These are phyloP conservation scores for Athripsodes cinereus DNA, from an alignment of 2,888 invertebrate genomes.

Conservation along the genomic window DNA sequence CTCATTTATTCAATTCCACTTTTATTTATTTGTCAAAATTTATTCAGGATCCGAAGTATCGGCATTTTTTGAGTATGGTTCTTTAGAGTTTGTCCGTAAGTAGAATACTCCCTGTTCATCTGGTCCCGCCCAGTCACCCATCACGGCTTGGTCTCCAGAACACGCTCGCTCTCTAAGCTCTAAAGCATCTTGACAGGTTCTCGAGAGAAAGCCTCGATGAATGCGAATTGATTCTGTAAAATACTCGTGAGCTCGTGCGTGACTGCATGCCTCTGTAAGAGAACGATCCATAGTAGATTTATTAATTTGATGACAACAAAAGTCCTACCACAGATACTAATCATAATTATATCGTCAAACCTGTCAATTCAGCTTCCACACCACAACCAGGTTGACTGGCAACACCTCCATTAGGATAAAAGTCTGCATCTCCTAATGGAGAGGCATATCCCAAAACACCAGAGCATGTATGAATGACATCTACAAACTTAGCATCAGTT, in stretches of 20 bases:
- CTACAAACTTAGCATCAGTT: slow-evolving; percentile 65
- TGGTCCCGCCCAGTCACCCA: slow-evolving; percentile 49
- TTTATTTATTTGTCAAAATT: too few species aligned
- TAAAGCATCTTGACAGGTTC: slow-evolving; percentile 51
- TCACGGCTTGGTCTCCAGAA: slow-evolving; percentile 33
- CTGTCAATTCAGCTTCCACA: slow-evolving; percentile 34
- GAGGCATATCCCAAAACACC: slow-evolving; percentile 56
- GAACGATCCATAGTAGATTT: too few species aligned
- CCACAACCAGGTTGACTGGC: slow-evolving; percentile 65
- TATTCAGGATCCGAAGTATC: background rate
- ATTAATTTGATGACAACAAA: too few species aligned
- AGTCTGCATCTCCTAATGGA: slow-evolving; percentile 65
- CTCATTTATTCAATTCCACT: too few species aligned
- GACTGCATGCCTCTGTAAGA: slow-evolving; percentile 61
- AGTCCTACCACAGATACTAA: too few species aligned
- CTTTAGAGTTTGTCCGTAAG: slow-evolving; percentile 51
- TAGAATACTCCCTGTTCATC: slow-evolving; percentile 53
- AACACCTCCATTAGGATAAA: slow-evolving; percentile 66
- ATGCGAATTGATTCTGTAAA: slow-evolving; percentile 61
- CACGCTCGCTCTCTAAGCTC: slow-evolving; percentile 43
- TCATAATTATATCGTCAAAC: background rate
- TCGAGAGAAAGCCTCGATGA: slow-evolving; percentile 47
- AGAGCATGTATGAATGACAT: slow-evolving; percentile 67
- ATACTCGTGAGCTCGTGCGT: slow-evolving; percentile 56
- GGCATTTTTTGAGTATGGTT: slow-evolving; percentile 45